Evolutionary conservation across 2,113 vertebrate genomes (phyloP).

Genomic region (Gobius niger): DNA sequence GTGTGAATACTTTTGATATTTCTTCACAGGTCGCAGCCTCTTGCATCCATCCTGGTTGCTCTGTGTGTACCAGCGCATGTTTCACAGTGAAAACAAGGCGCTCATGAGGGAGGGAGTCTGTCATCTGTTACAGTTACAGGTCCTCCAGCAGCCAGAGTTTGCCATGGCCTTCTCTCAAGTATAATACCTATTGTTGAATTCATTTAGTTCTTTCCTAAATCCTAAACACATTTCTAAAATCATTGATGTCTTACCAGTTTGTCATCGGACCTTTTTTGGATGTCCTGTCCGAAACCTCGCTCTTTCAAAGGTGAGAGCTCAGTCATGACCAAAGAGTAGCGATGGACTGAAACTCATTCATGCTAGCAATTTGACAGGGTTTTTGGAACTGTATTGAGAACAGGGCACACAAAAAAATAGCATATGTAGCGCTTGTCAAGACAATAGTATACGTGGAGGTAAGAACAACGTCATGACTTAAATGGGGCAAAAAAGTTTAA

Average conservation of each 20-base stretch:
- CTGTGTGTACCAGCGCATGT: slow-evolving; percentile 93
- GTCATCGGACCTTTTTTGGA: slow-evolving; percentile 88
- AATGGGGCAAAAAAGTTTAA: too few species aligned
- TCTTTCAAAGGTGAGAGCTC: slow-evolving; percentile 85
- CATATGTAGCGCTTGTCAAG: too few species aligned
- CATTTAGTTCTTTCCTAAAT: too few species aligned
- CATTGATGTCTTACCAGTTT: slow-evolving; percentile 72
- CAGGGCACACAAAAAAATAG: too few species aligned
- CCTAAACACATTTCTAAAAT: neutral
- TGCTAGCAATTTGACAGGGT: too few species aligned
- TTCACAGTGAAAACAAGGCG: slow-evolving; percentile 93
- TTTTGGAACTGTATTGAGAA: too few species aligned
- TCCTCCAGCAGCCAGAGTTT: slow-evolving; percentile 75
- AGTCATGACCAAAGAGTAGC: too few species aligned
- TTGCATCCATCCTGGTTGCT: slow-evolving; percentile 90
- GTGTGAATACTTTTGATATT: neutral
- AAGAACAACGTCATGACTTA: too few species aligned
- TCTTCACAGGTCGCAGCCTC: slow-evolving; percentile 69
- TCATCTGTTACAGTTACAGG: slow-evolving; percentile 86
- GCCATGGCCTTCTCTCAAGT: slow-evolving; percentile 84
- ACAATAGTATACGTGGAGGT: too few species aligned
- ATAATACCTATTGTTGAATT: neutral
- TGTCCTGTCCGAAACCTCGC: slow-evolving; percentile 86
- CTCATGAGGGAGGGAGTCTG: slow-evolving; percentile 85
- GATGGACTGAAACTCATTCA: too few species aligned